Evolutionary conservation across 2,888 invertebrate species (phyloP).

Genomic region (Eristalis intricaria): DNA sequence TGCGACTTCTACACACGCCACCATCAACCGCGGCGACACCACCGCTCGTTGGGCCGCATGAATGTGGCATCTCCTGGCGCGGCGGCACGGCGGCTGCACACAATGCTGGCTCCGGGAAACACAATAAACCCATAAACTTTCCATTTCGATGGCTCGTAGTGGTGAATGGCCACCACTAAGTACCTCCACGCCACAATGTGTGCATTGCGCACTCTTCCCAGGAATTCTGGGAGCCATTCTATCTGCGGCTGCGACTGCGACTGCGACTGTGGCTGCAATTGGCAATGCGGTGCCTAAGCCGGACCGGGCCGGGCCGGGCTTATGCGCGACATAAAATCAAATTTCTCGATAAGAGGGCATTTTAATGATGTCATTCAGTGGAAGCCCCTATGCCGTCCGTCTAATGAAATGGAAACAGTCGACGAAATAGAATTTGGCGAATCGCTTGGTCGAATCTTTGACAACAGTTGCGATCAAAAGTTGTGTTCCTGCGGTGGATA

Average conservation of each 20-base stretch:
- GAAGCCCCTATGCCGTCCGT: constrained; percentile 60
- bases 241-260: constrained; percentile 1
- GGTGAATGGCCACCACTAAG: constrained; percentile 41
- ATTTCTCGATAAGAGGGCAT: constrained; percentile 66
- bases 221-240: constrained; percentile 42
- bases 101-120: constrained; percentile 42
- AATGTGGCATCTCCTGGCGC: neutral
- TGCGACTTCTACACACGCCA: constrained; percentile 24
- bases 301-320: constrained; percentile 8
- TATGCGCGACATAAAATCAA: constrained; percentile 67
- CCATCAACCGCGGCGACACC: constrained; percentile 22
- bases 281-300: neutral
- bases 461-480: constrained; percentile 16
- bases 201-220: constrained; percentile 14
- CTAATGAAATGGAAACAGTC: constrained; percentile 63
- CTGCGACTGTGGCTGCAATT: constrained; percentile 7
- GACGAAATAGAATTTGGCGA: constrained; percentile 30
- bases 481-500: neutral
- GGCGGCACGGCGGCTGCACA: neutral
- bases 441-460: constrained; percentile 27
- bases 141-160: constrained; percentile 63
- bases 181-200: neutral
- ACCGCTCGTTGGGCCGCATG: neutral
- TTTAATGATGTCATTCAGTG: constrained; percentile 71
- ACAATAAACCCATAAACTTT: constrained; percentile 72